Percentiles rank a stretch among this genome's conserved stretches.
Evolutionary conservation across 2,113 vertebrate genomes (phyloP).

Genomic region (Neoarius graeffei): DNA sequence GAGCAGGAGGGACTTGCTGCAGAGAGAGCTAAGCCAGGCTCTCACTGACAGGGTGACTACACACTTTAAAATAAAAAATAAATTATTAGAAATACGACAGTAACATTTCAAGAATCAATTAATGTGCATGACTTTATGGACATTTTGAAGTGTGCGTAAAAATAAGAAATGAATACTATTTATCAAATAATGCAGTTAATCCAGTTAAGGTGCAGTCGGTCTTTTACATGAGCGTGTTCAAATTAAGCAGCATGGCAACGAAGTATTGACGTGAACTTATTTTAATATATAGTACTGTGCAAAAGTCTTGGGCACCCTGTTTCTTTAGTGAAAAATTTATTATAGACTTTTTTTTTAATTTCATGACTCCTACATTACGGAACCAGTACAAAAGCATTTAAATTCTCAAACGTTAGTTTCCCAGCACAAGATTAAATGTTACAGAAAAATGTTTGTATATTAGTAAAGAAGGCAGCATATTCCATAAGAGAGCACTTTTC

Average conservation of each 20-base stretch:
- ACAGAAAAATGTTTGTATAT: too few species aligned
- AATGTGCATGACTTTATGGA: not conserved
- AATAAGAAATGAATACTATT: not conserved
- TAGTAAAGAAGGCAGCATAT: too few species aligned
- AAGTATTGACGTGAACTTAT: not conserved
- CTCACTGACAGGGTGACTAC: constrained; percentile 80
- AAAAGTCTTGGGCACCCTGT: too few species aligned
- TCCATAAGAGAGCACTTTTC: too few species aligned
- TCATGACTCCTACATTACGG: too few species aligned
- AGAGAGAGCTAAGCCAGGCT: constrained; percentile 73
- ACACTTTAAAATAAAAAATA: not conserved
- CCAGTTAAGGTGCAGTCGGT: not conserved
- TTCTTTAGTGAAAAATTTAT: too few species aligned
- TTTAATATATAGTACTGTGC: not conserved
- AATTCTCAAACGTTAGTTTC: too few species aligned
- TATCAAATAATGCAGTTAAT: not conserved
- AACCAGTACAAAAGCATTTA: too few species aligned
- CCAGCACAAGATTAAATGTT: too few species aligned
- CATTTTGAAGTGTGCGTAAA: not conserved
- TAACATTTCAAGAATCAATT: not conserved
- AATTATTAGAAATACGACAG: too few species aligned
- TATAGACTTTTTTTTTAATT: too few species aligned
- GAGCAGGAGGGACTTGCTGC: constrained; percentile 67
- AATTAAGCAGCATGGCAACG: not conserved
- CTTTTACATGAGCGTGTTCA: not conserved